Evolutionary conservation across 2,797 vertebrate genomes (phyloP), one percentile per base, ranked within the genome.

Genomic region (Gambelia wislizenii): DNA sequence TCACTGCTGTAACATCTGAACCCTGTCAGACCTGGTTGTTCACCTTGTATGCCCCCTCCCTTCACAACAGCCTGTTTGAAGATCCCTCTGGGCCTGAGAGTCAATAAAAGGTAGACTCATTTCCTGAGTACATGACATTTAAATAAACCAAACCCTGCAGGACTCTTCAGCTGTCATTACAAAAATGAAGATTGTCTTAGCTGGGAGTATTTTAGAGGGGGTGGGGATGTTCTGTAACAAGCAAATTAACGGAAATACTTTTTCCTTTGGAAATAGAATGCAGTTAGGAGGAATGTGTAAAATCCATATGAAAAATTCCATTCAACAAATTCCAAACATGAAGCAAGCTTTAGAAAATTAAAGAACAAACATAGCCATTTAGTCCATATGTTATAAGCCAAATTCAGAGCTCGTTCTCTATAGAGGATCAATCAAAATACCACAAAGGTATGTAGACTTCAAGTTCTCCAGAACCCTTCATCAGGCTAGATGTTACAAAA

Each of bases 51-150:
- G 72, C 56, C 49, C 9, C 2, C 77, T 64, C 39, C 56, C 69
- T 39, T n/a, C 20, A 39, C 20, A n/a, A 20, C 67, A 27, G 16
- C 33, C n/a, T 75, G 69, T 25, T 39, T 27, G 70, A 75, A 56
- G 70, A 39, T 76, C 72, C 39, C 33, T 33, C 27, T 2, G 52
- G 84, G 84, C 36, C 54, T 12, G 84, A 33, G 54, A 76, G 72
- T 76, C 72, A 76, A 76, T 85, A 76, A 0, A 87, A 83, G 59
- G 54, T 83, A 84, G 59, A 44, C 52, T 52, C 67, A 5, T 22
- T 89, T 84, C 89, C 88, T 77, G 2, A 59, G 22, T 1, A 79
- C 67, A 18, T 67, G 70, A 81, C 88, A 83, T 25, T 85, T 69
- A 74, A 8, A 1, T 9, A 20, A 54, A 74, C 86, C n/a, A 88